These are phyloP conservation scores for Urosaurus nigricauda DNA, from an alignment of 2,797 vertebrate species.

Conservation along the genomic window DNA sequence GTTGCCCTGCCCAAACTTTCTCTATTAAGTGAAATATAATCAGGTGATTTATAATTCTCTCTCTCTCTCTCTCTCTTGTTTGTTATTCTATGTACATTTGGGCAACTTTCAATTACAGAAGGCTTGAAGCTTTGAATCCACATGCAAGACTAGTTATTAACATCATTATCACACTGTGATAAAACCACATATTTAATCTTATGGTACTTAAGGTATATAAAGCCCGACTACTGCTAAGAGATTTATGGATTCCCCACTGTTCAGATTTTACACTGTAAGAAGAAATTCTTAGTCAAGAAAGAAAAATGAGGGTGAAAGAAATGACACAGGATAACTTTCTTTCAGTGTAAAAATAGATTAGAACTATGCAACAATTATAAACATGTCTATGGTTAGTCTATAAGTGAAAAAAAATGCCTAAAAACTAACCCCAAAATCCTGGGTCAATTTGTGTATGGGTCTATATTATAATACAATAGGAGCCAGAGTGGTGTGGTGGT, in stretches of 20 bases:
- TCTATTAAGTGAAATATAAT: background rate
- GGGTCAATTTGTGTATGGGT: too few relatives aligned
- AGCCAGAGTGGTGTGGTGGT: too few relatives aligned
- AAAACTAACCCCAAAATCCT: too few relatives aligned
- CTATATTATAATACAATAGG: too few relatives aligned
- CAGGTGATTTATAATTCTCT: background rate
- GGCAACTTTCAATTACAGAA: slow-evolving; percentile 16
- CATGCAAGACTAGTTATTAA: slow-evolving; percentile 63
- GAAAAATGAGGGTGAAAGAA: background rate
- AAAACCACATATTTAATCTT: slow-evolving; percentile 64
- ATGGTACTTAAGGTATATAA: slow-evolving; percentile 55
- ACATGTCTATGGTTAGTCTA: background rate
- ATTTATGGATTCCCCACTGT: background rate
- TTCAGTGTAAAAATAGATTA: background rate
- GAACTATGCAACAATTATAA: background rate
- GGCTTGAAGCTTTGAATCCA: slow-evolving; percentile 23
- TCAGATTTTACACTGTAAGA: background rate
- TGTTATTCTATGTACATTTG: background rate
- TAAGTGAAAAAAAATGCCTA: too few relatives aligned
- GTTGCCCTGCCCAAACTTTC: background rate
- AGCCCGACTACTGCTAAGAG: slow-evolving; percentile 47
- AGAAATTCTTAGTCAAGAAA: background rate
- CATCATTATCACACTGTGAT: slow-evolving; percentile 60
- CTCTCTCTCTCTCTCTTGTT: background rate
- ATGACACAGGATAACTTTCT: background rate